Percentiles rank a stretch among this genome's conserved stretches.
phyloP scores from a whole-genome alignment of 2,888 invertebrate species.

The Cephus sareptanus region DNA sequence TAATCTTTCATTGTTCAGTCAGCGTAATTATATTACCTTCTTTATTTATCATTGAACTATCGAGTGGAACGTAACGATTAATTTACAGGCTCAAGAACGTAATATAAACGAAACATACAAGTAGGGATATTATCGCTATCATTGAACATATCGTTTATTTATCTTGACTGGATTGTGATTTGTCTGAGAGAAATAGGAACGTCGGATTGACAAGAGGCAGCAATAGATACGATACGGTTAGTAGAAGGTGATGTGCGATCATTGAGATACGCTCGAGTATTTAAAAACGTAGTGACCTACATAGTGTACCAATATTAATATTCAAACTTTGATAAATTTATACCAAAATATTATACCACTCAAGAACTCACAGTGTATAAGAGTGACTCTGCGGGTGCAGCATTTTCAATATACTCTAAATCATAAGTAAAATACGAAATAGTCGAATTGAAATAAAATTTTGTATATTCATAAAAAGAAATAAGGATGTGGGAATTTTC shows the following conservation, averaged over 20 bases:
- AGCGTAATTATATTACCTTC: no score
- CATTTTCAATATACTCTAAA: neutral
- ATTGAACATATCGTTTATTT: neutral
- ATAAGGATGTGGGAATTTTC: neutral
- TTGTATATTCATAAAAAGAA: neutral
- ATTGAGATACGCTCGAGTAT: neutral
- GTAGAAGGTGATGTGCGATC: neutral
- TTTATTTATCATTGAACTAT: neutral
- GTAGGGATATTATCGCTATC: neutral
- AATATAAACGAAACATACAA: neutral
- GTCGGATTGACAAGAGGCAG: neutral
- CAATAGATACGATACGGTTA: neutral
- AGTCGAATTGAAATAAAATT: neutral
- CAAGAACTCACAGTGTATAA: neutral
- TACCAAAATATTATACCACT: neutral
- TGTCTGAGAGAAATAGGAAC: neutral
- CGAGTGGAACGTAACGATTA: neutral
- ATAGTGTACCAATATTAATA: neutral
- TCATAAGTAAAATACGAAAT: neutral
- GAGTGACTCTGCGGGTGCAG: neutral
- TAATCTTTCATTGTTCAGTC: neutral
- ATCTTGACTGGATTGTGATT: neutral
- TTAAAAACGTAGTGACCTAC: neutral
- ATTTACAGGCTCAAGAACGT: neutral
- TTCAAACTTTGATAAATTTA: neutral